Evolutionary conservation across 2,113 vertebrate species (phyloP).

Genomic region (Ascaphus truei): DNA sequence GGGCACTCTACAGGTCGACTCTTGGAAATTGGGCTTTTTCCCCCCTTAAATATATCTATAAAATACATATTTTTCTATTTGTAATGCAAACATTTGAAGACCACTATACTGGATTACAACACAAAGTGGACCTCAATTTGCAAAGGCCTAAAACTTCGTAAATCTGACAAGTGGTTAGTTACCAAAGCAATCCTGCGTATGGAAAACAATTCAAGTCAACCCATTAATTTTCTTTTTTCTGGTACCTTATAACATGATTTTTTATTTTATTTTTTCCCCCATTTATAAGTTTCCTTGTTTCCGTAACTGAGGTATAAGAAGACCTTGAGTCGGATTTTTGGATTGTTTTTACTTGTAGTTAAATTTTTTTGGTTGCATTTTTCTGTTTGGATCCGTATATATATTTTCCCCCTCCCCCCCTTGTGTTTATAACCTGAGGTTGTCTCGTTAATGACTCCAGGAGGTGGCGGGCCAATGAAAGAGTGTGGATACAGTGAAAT

Average conservation of each 20-base stretch:
- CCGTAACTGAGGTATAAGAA: no score
- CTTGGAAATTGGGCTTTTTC: background rate
- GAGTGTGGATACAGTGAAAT: conserved; percentile 98
- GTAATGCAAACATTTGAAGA: background rate
- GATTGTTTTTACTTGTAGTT: no score
- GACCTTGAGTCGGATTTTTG: no score
- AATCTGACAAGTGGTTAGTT: background rate
- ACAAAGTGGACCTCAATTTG: background rate
- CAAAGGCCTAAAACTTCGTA: background rate
- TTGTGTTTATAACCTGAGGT: background rate
- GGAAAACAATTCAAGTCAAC: background rate
- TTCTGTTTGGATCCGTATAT: background rate
- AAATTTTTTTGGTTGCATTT: background rate
- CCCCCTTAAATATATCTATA: background rate
- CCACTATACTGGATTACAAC: background rate
- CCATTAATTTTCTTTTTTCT: no score
- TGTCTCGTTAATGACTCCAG: conserved; percentile 81
- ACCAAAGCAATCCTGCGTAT: background rate
- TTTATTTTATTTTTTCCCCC: no score
- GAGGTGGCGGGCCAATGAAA: conserved; percentile 90
- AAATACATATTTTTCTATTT: background rate
- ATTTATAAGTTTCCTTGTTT: no score
- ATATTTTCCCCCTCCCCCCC: background rate
- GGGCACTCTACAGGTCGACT: background rate
- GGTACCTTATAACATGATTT: no score